A percentile compares a stretch with the other conserved stretches of the same genome.
phyloP scores from a whole-genome alignment of 2,797 vertebrate genomes.

The Setipinna tenuifilis region DNA sequence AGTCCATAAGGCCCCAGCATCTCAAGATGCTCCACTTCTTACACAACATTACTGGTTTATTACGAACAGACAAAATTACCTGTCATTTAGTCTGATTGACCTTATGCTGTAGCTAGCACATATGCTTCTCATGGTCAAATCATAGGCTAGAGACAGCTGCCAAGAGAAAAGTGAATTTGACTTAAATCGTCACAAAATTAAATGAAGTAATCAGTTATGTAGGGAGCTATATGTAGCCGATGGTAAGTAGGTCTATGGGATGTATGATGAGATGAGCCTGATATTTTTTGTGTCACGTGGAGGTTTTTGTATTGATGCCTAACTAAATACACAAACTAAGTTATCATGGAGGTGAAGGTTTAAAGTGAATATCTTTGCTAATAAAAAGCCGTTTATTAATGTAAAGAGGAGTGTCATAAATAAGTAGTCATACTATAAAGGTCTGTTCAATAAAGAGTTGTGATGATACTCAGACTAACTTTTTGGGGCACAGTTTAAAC shows the following conservation, averaged over 20 bases:
- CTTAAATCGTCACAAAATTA: not conserved
- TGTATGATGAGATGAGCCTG: not conserved
- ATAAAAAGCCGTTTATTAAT: not conserved
- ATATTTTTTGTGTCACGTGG: not conserved
- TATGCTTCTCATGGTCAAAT: not conserved
- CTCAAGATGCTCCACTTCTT: not conserved
- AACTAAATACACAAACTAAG: slow-evolving; percentile 16
- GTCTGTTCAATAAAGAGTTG: not conserved
- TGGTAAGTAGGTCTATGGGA: not conserved
- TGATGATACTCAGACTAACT: not conserved
- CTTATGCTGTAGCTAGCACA: not conserved
- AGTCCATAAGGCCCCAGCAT: not conserved
- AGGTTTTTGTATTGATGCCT: not conserved
- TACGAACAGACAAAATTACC: not conserved
- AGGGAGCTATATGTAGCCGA: not conserved
- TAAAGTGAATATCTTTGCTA: not conserved
- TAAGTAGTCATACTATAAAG: not conserved
- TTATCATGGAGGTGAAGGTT: not conserved
- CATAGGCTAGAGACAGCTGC: not conserved
- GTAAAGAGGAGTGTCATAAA: not conserved
- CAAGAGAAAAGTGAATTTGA: not conserved
- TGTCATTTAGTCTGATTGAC: not conserved
- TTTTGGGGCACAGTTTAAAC: not conserved
- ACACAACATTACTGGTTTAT: not conserved
- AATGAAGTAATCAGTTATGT: not conserved